Base-by-base conservation (phyloP, 2,113 vertebrate species). In the Spea multiplicata region DNA sequence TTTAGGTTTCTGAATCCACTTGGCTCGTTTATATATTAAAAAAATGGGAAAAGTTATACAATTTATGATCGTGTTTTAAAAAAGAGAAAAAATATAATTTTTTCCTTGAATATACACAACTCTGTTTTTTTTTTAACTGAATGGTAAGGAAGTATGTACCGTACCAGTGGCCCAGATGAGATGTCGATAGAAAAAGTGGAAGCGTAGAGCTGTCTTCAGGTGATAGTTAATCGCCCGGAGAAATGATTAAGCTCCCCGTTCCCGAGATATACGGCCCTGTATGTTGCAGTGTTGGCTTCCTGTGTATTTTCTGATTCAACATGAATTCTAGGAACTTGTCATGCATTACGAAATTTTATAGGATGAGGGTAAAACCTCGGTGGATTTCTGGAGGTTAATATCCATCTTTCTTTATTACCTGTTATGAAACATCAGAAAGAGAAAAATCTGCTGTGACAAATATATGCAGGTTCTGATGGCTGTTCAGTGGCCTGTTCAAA, bases 381-480 rank as follows among this genome's bases (percentile, higher is more conserved):
- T 47, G 78, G 78, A 62, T 80, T 80, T 73, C 64, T 61, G 78
- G 64, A 80, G 78, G 71, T 80, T 80, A 80, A 80, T 80, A 80
- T 80, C 78, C 78, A 74, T 80, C 78, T 80, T 30, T 48, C 78
- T 73, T 74, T 68, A 80, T 80, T 80, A 80, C 78, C 71, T 80
- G 78, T 62, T 80, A 74, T 74, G 78, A 80, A 74, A 74, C 78
- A 74, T 80, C 71, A 68, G 44, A 80, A 74, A 80, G 50, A 50
- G 65, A 59, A 50, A 68, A 80, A 80, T 80, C 71, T 62, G 78
- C 78, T 73, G 71, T 80, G 78, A 80, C 78, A 80, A 80, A 80
- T 80, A 3, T 73, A 62, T 61, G 78, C 78, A 49, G 78, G 71
- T 80, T 44, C 44, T 66, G 71, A 74, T 74, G 48, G 78, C 78